These are phyloP conservation scores for Bacillus rossius DNA, from an alignment of 1,140 invertebrate genomes.

Conservation along the genomic window DNA sequence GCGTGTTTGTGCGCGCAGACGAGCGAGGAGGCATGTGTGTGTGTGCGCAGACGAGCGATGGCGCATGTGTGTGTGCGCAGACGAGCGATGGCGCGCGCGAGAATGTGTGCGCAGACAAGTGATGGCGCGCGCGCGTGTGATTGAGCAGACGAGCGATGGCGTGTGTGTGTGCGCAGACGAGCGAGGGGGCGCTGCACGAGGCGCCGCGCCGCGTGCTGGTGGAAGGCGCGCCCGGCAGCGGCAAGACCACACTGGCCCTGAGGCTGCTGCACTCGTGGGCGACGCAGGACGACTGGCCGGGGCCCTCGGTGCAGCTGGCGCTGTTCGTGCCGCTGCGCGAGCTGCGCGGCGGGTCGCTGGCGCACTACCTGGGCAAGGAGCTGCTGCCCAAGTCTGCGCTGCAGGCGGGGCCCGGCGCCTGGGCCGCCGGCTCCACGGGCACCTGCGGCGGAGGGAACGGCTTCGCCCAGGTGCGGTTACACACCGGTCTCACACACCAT, in stretches of 20 bases:
- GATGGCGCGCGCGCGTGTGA: too few relatives aligned
- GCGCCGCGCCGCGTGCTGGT: slow-evolving; percentile 44
- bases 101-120: too few relatives aligned
- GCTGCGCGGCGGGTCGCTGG: slow-evolving; percentile 40
- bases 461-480: slow-evolving; percentile 19
- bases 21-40: too few relatives aligned
- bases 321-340: slow-evolving; percentile 50
- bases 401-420: slow-evolving; percentile 23
- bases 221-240: slow-evolving; percentile 48
- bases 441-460: slow-evolving; percentile 30
- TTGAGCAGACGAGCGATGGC: too few relatives aligned
- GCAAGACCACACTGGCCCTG: slow-evolving; percentile 46
- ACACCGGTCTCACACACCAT: too few relatives aligned
- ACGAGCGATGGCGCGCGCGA: too few relatives aligned
- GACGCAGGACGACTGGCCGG: slow-evolving; percentile 39
- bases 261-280: slow-evolving; percentile 50
- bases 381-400: slow-evolving; percentile 41
- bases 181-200: slow-evolving; percentile 42
- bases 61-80: too few relatives aligned
- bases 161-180: slow-evolving; percentile 33
- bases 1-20: too few relatives aligned
- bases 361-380: slow-evolving; percentile 45
- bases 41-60: too few relatives aligned
- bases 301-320: slow-evolving; percentile 37
- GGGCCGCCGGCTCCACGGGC: not conserved